A percentile compares a stretch with the other conserved stretches of the same genome.
Evolutionary conservation across 2,888 invertebrate genomes (phyloP).

Genomic region (Drosophila mercatorum): DNA sequence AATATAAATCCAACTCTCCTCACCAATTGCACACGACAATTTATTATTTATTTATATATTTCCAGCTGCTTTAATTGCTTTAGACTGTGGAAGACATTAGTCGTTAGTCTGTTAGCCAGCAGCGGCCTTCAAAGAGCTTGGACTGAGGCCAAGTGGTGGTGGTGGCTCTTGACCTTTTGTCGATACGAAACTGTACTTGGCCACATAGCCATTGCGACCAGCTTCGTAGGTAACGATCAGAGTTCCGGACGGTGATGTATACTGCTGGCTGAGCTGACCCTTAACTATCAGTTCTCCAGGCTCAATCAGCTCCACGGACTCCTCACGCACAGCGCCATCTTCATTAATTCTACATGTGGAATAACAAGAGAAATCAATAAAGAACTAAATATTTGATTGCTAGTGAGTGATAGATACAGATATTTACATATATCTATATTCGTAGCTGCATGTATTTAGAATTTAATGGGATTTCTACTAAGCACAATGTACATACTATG

Average conservation of each 20-base stretch:
- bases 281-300: constrained; percentile 29
- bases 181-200: constrained; percentile 31
- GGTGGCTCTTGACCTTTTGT: not conserved
- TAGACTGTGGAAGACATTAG: not conserved
- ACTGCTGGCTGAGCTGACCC: constrained; percentile 26
- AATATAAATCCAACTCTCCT: too few relatives aligned
- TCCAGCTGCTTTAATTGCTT: not conserved
- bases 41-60: not conserved
- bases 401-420: too few relatives aligned
- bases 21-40: not conserved
- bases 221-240: constrained; percentile 39
- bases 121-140: constrained; percentile 12
- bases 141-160: constrained; percentile 6
- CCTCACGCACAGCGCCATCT: constrained; percentile 25
- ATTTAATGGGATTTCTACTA: too few relatives aligned
- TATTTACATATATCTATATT: too few relatives aligned
- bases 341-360: constrained; percentile 13
- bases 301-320: constrained; percentile 25
- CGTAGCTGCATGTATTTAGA: too few relatives aligned
- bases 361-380: not conserved
- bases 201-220: constrained; percentile 36
- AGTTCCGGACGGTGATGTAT: not conserved
- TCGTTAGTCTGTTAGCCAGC: constrained; percentile 19
- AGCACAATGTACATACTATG: too few relatives aligned
- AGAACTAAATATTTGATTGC: not conserved